Conservation (phyloP, 2,888 invertebrate species). For the Dexiosoma caninum region DNA sequence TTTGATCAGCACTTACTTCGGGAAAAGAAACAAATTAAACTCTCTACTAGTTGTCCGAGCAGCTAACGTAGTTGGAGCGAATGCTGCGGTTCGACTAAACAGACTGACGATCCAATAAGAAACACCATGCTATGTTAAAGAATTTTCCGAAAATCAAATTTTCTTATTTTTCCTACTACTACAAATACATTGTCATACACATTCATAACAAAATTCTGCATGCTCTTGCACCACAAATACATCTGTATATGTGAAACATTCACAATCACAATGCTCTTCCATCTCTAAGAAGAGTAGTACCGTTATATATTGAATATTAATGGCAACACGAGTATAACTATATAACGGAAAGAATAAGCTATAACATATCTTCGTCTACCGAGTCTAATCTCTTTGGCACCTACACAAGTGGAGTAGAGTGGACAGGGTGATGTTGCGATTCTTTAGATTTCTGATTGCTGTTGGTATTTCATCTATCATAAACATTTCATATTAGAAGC, state of each 20-base stretch:
- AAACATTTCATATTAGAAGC: constrained; percentile 53
- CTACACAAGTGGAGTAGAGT: constrained; percentile 49
- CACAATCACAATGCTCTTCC: constrained; percentile 19
- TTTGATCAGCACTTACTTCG: constrained; percentile 77
- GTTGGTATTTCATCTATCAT: constrained; percentile 44
- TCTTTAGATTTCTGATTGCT: not conserved
- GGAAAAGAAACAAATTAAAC: constrained; percentile 78
- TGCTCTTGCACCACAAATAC: constrained; percentile 51
- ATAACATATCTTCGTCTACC: not conserved
- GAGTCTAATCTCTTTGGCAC: constrained; percentile 37
- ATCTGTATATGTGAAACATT: not conserved
- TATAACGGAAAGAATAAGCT: constrained; percentile 22
- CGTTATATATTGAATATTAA: not conserved
- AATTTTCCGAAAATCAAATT: constrained; percentile 74
- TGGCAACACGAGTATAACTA: not conserved
- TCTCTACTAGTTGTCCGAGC: constrained; percentile 78
- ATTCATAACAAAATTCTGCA: constrained; percentile 43
- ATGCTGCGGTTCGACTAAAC: constrained; percentile 79
- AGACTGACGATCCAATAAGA: constrained; percentile 78
- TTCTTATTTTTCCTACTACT: constrained; percentile 69
- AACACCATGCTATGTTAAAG: constrained; percentile 77
- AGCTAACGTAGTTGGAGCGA: constrained; percentile 79
- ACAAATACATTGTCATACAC: constrained; percentile 63
- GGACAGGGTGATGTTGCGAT: not conserved
- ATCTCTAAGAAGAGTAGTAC: constrained; percentile 29